A percentile compares a stretch with the other conserved stretches of the same genome.
phyloP scores from a whole-genome alignment of 2,888 invertebrate species.

The Philereme vetulata region DNA sequence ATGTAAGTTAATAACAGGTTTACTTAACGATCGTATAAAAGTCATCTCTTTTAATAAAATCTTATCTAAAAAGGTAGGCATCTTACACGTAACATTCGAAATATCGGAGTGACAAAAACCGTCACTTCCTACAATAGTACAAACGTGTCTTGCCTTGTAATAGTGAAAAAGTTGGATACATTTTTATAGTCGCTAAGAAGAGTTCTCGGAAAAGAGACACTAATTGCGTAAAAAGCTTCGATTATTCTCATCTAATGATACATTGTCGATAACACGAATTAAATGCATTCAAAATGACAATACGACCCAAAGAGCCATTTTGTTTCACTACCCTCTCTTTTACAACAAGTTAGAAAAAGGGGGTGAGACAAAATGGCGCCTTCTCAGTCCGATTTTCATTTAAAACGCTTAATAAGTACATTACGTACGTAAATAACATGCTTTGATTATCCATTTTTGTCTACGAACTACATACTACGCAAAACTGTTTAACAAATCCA shows the following conservation, averaged over 20 bases:
- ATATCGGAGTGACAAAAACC: constrained; percentile 48
- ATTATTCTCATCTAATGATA: constrained; percentile 72
- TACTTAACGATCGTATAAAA: constrained; percentile 83
- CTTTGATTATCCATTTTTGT: constrained; percentile 57
- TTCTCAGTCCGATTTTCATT: constrained; percentile 9
- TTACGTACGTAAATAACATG: constrained; percentile 72
- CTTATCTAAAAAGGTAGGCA: constrained; percentile 81
- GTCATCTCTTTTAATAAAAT: constrained; percentile 79
- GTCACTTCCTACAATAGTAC: constrained; percentile 63
- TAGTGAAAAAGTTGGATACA: constrained; percentile 74
- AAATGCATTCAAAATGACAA: constrained; percentile 17
- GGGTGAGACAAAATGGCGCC: constrained; percentile 2
- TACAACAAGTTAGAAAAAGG: constrained; percentile 14
- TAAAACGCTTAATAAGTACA: constrained; percentile 59
- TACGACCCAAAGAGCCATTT: constrained; percentile 4
- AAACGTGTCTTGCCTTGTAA: constrained; percentile 65
- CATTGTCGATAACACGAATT: constrained; percentile 73
- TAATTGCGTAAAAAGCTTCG: constrained; percentile 67
- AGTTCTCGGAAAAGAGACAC: constrained; percentile 57
- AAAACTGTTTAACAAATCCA: constrained; percentile 73
- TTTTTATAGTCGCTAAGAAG: constrained; percentile 60
- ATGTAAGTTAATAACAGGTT: constrained; percentile 80
- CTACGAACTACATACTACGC: constrained; percentile 76
- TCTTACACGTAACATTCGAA: constrained; percentile 61
- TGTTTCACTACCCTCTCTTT: constrained; percentile 3